phyloP scores from a whole-genome alignment of 2,113 vertebrate genomes.

The Acanthochromis polyacanthus region DNA sequence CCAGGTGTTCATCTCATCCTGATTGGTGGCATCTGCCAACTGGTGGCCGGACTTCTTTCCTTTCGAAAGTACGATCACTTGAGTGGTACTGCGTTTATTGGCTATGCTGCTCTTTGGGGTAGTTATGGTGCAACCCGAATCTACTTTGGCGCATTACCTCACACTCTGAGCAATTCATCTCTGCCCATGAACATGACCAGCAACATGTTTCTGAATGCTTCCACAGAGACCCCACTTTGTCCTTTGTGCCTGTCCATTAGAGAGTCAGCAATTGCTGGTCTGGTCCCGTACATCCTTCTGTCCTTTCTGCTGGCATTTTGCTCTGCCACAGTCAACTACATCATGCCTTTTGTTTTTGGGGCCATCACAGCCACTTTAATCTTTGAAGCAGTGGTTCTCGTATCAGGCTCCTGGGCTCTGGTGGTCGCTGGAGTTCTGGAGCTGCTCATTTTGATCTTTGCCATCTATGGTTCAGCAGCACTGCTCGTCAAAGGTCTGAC shows the following conservation, averaged over 20 bases:
- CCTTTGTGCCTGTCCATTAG: conserved; percentile 44
- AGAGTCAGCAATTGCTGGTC: conserved; percentile 86
- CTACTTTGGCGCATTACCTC: conserved; percentile 70
- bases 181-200: conserved; percentile 12
- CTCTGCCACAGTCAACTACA: conserved; percentile 91
- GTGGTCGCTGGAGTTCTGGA: conserved; percentile 87
- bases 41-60: conserved; percentile 89
- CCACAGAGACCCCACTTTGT: neutral
- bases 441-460: conserved; percentile 86
- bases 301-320: conserved; percentile 90
- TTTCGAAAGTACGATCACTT: conserved; percentile 92
- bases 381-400: conserved; percentile 88
- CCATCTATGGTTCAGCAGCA: conserved; percentile 87
- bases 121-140: conserved; percentile 90
- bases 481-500: conserved; percentile 90
- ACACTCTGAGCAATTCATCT: neutral
- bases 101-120: conserved; percentile 90
- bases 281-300: conserved; percentile 88
- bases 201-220: conserved; percentile 8
- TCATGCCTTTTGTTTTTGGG: conserved; percentile 93
- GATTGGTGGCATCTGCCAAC: conserved; percentile 89
- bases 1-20: conserved; percentile 91
- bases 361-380: conserved; percentile 87
- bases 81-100: conserved; percentile 88
- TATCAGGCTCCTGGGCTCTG: conserved; percentile 84